phyloP scores from a whole-genome alignment of 2,113 vertebrate genomes.

The Periophthalmus modestus region DNA sequence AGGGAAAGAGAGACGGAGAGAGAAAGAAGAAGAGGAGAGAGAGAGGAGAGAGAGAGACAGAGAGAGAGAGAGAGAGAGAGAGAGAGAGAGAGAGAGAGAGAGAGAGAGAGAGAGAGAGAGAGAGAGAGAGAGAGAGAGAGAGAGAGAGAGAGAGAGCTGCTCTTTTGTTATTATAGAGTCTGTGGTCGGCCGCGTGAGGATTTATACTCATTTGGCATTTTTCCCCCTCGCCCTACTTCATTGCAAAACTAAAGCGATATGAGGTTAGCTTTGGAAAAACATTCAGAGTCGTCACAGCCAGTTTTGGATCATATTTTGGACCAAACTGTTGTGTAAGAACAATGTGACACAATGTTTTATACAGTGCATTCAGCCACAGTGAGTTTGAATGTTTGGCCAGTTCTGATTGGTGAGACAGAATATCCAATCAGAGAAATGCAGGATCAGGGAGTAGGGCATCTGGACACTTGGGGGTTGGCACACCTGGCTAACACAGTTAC shows the following conservation, averaged over 20 bases:
- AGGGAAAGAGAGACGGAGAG: slow-evolving; percentile 22
- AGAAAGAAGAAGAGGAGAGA: too few relatives aligned
- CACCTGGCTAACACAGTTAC: too few relatives aligned
- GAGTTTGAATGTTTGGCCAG: background rate
- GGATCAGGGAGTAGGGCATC: too few relatives aligned
- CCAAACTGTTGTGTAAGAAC: background rate
- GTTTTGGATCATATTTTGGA: slow-evolving; percentile 1
- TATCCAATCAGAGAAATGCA: too few relatives aligned
- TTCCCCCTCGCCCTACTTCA: slow-evolving; percentile 29
- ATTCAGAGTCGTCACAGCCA: slow-evolving; percentile 8
- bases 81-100: fast-evolving
- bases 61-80: background rate
- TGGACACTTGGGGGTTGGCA: too few relatives aligned
- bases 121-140: background rate
- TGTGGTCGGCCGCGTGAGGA: slow-evolving; percentile 35
- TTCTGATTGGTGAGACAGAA: too few relatives aligned
- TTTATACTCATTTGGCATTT: slow-evolving; percentile 49
- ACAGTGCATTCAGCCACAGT: background rate
- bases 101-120: background rate
- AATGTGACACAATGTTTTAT: background rate
- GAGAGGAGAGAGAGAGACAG: slow-evolving; percentile 13
- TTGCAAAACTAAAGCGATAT: slow-evolving; percentile 42
- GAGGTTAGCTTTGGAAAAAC: slow-evolving; percentile 17
- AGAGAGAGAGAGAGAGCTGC: slow-evolving; percentile 20
- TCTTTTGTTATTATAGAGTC: slow-evolving; percentile 58